Conservation (phyloP, 1,140 invertebrate species). For the Dinoponera quadriceps region DNA sequence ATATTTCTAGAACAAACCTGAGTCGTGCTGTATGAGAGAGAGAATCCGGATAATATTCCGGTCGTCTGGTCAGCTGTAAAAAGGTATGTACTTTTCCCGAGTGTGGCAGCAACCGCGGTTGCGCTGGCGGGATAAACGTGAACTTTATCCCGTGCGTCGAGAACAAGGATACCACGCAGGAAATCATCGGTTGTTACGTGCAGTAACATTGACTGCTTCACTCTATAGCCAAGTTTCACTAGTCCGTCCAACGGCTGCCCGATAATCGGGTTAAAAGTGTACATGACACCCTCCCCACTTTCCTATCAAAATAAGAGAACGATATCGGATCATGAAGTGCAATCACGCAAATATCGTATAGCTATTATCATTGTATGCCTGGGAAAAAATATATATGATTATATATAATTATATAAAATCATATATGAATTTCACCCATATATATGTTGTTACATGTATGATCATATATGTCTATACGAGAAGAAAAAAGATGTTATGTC, state of each 20-base stretch:
- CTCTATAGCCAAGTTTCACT: conserved; percentile 88
- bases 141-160: conserved; percentile 90
- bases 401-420: no score
- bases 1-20: conserved; percentile 66
- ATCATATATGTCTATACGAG: no score
- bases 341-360: neutral
- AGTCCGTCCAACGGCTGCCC: conserved; percentile 88
- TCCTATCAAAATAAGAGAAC: conserved; percentile 84
- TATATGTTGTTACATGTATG: no score
- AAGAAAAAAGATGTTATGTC: no score
- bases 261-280: conserved; percentile 94
- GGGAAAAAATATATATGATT: no score
- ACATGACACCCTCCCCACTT: conserved; percentile 91
- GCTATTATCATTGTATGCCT: neutral
- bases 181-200: conserved; percentile 90
- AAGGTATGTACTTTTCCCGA: conserved; percentile 89
- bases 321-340: conserved; percentile 11
- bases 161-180: conserved; percentile 91
- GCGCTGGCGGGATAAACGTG: conserved; percentile 89
- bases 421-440: no score
- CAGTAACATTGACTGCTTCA: conserved; percentile 91
- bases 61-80: conserved; percentile 89
- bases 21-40: conserved; percentile 84
- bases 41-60: conserved; percentile 90
- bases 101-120: conserved; percentile 82